Evolutionary conservation across 2,113 vertebrate genomes (phyloP).

Genomic region (Sceloporus undulatus): DNA sequence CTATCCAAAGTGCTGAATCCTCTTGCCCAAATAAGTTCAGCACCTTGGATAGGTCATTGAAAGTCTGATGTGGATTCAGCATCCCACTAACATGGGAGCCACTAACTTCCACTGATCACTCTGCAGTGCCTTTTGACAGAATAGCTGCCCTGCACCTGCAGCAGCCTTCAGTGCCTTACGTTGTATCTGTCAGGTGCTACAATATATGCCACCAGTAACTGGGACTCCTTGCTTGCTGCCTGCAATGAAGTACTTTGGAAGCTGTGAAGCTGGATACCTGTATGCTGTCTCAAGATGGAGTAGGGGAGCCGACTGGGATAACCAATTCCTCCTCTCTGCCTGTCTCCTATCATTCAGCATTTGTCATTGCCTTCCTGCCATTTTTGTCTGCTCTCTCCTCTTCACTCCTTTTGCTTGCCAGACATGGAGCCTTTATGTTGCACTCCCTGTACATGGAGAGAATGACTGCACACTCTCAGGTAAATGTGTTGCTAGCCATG

Average conservation of each 20-base stretch:
- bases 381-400: background rate
- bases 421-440: background rate
- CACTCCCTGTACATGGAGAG: background rate
- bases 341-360: background rate
- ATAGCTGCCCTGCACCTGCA: no score
- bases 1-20: no score
- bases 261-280: background rate
- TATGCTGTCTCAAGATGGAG: background rate
- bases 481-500: no score
- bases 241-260: background rate
- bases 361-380: background rate
- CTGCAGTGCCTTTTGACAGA: background rate
- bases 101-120: no score
- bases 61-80: no score
- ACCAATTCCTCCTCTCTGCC: background rate
- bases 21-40: no score
- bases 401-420: background rate
- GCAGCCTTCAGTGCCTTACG: background rate
- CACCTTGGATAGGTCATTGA: no score
- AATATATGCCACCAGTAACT: background rate
- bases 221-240: background rate
- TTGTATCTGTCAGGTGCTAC: background rate
- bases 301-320: background rate
- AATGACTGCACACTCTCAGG: no score
- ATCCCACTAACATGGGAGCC: no score